phyloP scores from a whole-genome alignment of 2,888 invertebrate genomes.

The Athalia rosae region DNA sequence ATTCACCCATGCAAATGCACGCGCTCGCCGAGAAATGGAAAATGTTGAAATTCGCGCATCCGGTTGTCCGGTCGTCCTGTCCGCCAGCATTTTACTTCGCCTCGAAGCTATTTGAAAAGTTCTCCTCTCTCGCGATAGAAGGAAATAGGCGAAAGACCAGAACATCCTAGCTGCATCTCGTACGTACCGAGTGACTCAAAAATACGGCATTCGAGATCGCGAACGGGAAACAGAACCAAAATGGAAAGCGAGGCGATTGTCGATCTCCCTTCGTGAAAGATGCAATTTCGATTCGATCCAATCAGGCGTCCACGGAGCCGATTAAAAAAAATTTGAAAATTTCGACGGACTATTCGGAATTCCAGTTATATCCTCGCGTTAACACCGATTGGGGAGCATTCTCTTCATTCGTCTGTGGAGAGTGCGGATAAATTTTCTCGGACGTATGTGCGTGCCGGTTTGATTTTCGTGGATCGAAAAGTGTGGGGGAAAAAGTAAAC shows the following conservation, averaged over 20 bases:
- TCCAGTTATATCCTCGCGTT: too few species aligned
- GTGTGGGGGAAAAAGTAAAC: slow-evolving; percentile 6
- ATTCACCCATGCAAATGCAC: slow-evolving; percentile 2
- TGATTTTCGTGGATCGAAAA: slow-evolving; percentile 5
- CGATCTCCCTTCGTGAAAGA: too few species aligned
- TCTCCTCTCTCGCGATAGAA: slow-evolving; percentile 25
- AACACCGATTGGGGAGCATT: too few species aligned
- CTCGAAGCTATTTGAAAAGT: slow-evolving; percentile 11
- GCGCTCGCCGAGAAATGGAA: background rate
- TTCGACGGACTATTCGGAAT: too few species aligned
- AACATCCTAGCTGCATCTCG: slow-evolving; percentile 15
- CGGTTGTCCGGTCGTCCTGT: slow-evolving; percentile 13
- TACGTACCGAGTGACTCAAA: slow-evolving; percentile 14
- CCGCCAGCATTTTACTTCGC: slow-evolving; percentile 5
- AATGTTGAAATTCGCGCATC: background rate
- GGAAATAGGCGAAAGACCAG: slow-evolving; percentile 4
- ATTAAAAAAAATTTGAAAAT: too few species aligned
- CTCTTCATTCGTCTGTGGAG: background rate
- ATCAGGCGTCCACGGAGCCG: too few species aligned
- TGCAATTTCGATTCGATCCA: too few species aligned
- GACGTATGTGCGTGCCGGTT: background rate
- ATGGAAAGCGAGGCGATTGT: background rate
- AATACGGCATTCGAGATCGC: background rate
- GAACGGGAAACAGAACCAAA: background rate
- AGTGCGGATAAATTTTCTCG: background rate